Base-by-base conservation (phyloP, 2,797 vertebrate genomes). In the Cirrhinus molitorella region DNA sequence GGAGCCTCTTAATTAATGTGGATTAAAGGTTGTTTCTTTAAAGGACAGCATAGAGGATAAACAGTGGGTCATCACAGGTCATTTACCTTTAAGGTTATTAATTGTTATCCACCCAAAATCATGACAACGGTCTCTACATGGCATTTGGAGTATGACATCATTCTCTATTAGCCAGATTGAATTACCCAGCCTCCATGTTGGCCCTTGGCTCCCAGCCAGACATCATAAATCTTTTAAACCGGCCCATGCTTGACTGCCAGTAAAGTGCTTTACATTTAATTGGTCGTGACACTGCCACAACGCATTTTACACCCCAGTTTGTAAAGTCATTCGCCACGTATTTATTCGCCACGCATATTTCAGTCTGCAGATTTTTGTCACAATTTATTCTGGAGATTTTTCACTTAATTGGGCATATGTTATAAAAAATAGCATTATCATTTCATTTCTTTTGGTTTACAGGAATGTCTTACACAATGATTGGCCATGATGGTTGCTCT, bases 401-500 rank as follows among this genome's bases (percentile, higher is more conserved):
- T 34, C 34, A 34, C 5, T 34, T 34, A n/a, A n/a, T n/a, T n/a
- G n/a, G n/a, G n/a, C 9, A 28, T 7, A 0, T 53, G 57, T 74
- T 14, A 21, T 25, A 14, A 74, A 73, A 55, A 59, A 47, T 59
- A 8, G 0, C 17, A 23, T 19, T n/a, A 53, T 43, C 11, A 53
- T 3, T 16, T 13, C 40, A 17, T 49, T 59, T 86, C 14, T 49
- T 21, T 63, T 89, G 82, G 45, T 70, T 90, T 86, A 83, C 94
- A 99, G 98, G 97, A 72, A 98, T 97, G 80, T 98, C 97, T 88
- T 98, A 98, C 72, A 98, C 97, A 72, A 99, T 99, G 98, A 97
- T 99, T 1, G 98, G 98, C 5, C 96, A 94, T 59, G 96, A 97
- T 49, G 97, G 98, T 84, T 96, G 95, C 86, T 92, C 94, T 91